phyloP scores from a whole-genome alignment of 2,113 vertebrate species.

The Amphilophus citrinellus region DNA sequence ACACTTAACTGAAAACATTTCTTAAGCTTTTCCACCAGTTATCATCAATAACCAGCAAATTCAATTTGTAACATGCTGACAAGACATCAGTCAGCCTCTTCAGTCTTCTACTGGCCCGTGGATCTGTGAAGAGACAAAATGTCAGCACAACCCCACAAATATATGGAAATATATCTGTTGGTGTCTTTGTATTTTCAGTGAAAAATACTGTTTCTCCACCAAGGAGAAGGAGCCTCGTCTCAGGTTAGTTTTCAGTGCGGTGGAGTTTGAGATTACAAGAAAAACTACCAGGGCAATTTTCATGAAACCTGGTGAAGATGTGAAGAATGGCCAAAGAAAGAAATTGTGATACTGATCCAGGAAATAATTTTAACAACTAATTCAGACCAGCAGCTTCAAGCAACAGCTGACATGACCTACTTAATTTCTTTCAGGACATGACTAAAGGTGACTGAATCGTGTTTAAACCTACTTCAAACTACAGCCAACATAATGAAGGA shows the following conservation, averaged over 20 bases:
- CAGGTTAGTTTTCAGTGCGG: not conserved
- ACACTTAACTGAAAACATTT: not conserved
- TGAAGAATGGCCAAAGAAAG: not conserved
- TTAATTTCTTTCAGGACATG: not conserved
- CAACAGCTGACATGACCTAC: not conserved
- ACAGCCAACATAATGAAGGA: not conserved
- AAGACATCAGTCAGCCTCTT: not conserved
- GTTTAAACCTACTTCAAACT: not conserved
- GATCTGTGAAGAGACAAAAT: conserved; percentile 62
- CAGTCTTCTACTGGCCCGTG: conserved; percentile 67
- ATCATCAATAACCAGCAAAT: not conserved
- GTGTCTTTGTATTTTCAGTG: not conserved
- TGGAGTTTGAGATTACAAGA: not conserved
- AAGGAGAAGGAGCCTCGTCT: not conserved
- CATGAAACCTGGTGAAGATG: not conserved
- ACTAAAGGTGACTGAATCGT: not conserved
- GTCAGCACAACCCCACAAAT: not conserved
- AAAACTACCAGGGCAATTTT: not conserved
- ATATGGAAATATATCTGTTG: not conserved
- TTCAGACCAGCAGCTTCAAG: not conserved
- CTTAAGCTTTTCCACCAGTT: not conserved
- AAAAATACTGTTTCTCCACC: fast-evolving
- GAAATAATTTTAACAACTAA: not conserved
- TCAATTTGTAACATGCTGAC: not conserved
- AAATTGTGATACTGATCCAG: not conserved